These are phyloP conservation scores for Argyresthia albistria DNA, from an alignment of 2,888 invertebrate species.

Conservation along the genomic window DNA sequence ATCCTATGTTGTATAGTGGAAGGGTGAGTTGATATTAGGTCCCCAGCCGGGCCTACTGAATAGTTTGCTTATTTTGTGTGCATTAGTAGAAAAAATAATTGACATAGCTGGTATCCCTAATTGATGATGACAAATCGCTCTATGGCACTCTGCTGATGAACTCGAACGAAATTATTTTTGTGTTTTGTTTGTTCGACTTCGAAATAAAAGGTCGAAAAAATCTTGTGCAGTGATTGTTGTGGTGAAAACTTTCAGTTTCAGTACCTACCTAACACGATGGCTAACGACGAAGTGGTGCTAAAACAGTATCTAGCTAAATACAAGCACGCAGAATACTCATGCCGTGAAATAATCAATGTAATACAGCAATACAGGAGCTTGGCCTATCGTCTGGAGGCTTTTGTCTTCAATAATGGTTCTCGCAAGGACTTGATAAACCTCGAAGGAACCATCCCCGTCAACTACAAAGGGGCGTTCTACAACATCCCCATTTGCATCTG, in stretches of 20 bases:
- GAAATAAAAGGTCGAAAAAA: no score
- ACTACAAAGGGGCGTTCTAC: conserved; percentile 90
- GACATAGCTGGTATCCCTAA: no score
- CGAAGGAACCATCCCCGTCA: conserved; percentile 93
- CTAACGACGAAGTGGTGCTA: conserved; percentile 51
- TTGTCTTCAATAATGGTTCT: conserved; percentile 91
- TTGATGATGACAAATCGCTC: neutral
- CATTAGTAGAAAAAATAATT: no score
- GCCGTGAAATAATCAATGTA: conserved; percentile 55
- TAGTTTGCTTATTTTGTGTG: no score
- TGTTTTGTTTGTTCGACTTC: no score
- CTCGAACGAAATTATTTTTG: no score
- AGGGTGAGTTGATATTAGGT: no score
- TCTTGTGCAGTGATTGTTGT: neutral
- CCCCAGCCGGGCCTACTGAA: no score
- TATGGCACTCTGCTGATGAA: no score
- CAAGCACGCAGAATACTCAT: conserved; percentile 56
- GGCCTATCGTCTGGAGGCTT: conserved; percentile 58
- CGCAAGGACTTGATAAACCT: conserved; percentile 86
- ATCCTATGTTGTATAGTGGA: no score
- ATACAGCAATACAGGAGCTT: conserved; percentile 59
- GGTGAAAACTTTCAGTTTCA: no score
- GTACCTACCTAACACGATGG: conserved; percentile 35
- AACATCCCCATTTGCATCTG: conserved; percentile 98
- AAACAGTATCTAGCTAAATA: conserved; percentile 57